These are phyloP conservation scores for Helicoverpa assulta DNA, from an alignment of 2,888 invertebrate species.

Conservation along the genomic window DNA sequence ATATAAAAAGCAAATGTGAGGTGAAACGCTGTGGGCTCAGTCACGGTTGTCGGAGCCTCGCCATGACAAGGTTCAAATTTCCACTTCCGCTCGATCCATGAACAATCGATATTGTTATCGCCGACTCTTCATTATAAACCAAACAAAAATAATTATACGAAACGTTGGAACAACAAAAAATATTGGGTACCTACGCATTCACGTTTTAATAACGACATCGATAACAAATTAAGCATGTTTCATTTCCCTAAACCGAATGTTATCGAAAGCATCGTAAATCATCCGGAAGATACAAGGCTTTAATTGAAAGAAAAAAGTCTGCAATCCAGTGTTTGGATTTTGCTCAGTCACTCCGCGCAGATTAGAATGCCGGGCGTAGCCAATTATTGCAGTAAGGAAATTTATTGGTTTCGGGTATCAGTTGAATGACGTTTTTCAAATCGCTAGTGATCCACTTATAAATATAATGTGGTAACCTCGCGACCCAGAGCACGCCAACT, in stretches of 20 bases:
- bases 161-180: constrained; percentile 69
- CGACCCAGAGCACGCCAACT: constrained; percentile 22
- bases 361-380: constrained; percentile 84
- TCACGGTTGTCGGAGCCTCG: constrained; percentile 83
- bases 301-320: constrained; percentile 85
- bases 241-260: constrained; percentile 68
- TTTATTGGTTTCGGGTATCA: constrained; percentile 81
- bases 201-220: constrained; percentile 67
- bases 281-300: constrained; percentile 83
- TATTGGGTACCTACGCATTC: constrained; percentile 63
- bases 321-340: constrained; percentile 78
- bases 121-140: constrained; percentile 82
- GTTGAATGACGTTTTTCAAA: constrained; percentile 71
- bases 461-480: constrained; percentile 38
- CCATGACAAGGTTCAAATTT: constrained; percentile 85
- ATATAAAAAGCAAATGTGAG: constrained; percentile 79
- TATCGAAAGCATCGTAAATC: constrained; percentile 79
- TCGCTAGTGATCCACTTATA: constrained; percentile 64
- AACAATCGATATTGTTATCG: constrained; percentile 87
- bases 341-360: constrained; percentile 83
- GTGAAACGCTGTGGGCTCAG: constrained; percentile 83
- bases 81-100: constrained; percentile 84
- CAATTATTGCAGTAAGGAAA: constrained; percentile 83
- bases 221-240: constrained; percentile 67
- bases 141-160: constrained; percentile 81